Evolutionary conservation across 2,113 vertebrate genomes (phyloP).

Genomic region (Grammatotria lemairii): DNA sequence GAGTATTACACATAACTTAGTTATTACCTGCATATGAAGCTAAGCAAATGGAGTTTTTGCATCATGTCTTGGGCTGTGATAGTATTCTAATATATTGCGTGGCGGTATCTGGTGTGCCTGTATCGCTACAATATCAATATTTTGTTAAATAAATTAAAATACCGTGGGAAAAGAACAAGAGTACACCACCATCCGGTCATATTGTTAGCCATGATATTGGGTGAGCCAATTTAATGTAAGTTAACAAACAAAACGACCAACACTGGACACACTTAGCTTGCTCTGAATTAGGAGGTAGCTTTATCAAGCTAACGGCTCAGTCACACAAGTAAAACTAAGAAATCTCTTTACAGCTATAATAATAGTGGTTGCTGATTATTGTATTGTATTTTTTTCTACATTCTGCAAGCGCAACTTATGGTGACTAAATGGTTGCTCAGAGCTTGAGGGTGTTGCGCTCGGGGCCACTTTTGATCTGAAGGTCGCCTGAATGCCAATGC

Average conservation of each 20-base stretch:
- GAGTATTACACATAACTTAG: background rate
- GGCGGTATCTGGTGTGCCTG: background rate
- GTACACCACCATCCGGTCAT: background rate
- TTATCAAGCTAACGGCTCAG: background rate
- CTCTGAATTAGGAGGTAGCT: background rate
- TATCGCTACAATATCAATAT: background rate
- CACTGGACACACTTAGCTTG: background rate
- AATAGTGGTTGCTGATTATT: background rate
- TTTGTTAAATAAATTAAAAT: background rate
- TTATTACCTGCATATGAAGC: too few species aligned
- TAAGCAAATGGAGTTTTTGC: background rate
- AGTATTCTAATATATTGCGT: background rate
- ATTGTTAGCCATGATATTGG: background rate
- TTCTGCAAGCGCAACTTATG: background rate
- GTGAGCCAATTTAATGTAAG: background rate
- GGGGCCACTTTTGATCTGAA: background rate
- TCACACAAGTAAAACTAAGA: background rate
- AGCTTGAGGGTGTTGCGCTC: background rate
- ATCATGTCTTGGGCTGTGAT: background rate
- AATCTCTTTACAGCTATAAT: background rate
- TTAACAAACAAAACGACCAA: background rate
- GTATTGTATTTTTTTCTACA: background rate
- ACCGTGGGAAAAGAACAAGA: background rate
- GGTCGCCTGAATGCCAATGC: background rate
- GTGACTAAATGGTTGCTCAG: background rate